Evolutionary conservation across 2,797 vertebrate species (phyloP).

Genomic region (Crax fasciolata): DNA sequence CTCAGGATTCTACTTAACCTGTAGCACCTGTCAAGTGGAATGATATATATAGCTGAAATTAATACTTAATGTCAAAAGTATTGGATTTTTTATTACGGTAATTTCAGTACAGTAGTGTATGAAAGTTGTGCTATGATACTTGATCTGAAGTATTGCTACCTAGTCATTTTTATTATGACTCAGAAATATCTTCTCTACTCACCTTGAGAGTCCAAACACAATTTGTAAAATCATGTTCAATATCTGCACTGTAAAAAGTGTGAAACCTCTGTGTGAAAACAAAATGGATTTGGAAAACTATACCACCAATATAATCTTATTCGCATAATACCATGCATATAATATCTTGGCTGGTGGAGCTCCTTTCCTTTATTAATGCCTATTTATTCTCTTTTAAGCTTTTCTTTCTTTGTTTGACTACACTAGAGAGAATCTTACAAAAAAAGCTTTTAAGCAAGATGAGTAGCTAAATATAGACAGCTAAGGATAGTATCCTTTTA

Average conservation of each 20-base stretch:
- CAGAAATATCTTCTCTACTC: neutral
- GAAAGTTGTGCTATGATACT: neutral
- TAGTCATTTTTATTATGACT: constrained; percentile 32
- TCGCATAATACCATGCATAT: neutral
- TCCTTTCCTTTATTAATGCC: neutral
- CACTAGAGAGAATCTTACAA: neutral
- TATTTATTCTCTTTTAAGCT: neutral
- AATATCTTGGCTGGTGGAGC: neutral
- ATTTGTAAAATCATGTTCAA: constrained; percentile 25
- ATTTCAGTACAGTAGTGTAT: constrained; percentile 13
- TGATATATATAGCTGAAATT: neutral
- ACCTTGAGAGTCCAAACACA: constrained; percentile 6
- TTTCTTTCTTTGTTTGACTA: constrained; percentile 23
- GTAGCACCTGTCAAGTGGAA: neutral
- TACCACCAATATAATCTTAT: neutral
- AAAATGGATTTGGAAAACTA: constrained; percentile 33
- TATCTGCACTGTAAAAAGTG: neutral
- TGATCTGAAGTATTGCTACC: neutral
- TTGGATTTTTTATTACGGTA: constrained; percentile 24
- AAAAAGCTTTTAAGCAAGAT: constrained; percentile 45
- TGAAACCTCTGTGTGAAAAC: neutral
- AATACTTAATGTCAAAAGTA: neutral
- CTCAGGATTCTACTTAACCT: neutral
- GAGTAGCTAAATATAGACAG: constrained; percentile 60
- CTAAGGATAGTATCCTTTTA: constrained; percentile 74